phyloP scores from a whole-genome alignment of 2,888 invertebrate genomes.

The Dorcus parallelipipedus region DNA sequence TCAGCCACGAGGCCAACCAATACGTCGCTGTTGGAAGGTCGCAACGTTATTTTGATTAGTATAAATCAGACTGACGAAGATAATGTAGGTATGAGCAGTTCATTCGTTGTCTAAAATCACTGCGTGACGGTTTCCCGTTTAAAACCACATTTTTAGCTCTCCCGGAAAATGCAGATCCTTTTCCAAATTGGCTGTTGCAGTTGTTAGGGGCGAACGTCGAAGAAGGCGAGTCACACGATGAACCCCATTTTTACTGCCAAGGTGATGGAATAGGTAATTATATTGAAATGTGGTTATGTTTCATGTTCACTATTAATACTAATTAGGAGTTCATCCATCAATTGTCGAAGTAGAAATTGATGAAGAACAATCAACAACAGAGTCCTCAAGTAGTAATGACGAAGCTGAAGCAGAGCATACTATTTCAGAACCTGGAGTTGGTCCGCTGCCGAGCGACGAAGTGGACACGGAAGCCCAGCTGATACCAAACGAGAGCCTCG shows the following conservation, averaged over 20 bases:
- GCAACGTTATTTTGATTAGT: slow-evolving; percentile 12
- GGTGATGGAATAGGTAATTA: slow-evolving; percentile 46
- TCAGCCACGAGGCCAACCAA: slow-evolving; percentile 1
- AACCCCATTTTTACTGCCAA: slow-evolving; percentile 47
- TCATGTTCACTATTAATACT: not conserved
- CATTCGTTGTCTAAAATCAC: not conserved
- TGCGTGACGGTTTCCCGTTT: not conserved
- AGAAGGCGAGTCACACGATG: slow-evolving; percentile 32
- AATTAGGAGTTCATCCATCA: slow-evolving; percentile 44
- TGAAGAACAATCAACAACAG: slow-evolving; percentile 30
- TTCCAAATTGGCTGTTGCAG: slow-evolving; percentile 46
- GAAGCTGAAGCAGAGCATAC: slow-evolving; percentile 32
- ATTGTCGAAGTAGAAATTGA: slow-evolving; percentile 38
- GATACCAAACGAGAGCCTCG: not conserved
- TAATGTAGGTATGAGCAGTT: slow-evolving; percentile 15
- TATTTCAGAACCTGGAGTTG: slow-evolving; percentile 27
- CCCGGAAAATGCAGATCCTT: slow-evolving; percentile 30
- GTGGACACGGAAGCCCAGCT: not conserved
- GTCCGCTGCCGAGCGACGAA: slow-evolving; percentile 31
- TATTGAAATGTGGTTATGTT: not conserved
- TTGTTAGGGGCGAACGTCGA: slow-evolving; percentile 34
- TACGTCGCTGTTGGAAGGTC: not conserved
- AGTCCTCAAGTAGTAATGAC: slow-evolving; percentile 31
- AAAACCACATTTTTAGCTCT: slow-evolving; percentile 7
- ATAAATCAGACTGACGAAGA: slow-evolving; percentile 12